Evolutionary conservation across 2,113 vertebrate genomes (phyloP), one percentile per base, ranked within the genome.

Genomic region (Erythrocercus mccallii): DNA sequence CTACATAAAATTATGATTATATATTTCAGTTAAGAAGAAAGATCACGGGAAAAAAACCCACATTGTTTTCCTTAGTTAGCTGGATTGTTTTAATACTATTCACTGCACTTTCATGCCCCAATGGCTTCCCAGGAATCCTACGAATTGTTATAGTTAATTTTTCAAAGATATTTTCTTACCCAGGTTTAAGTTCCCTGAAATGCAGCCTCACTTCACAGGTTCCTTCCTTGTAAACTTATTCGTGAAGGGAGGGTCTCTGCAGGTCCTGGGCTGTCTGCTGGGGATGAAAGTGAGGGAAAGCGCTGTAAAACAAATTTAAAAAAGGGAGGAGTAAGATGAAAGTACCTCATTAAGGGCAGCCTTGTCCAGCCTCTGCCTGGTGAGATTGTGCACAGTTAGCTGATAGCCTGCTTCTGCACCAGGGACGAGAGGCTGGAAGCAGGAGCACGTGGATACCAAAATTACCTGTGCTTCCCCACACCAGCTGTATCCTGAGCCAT

Each of bases 221-320:
- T 88, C 68, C 47, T 85, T 92, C 48, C 69, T 60, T 50, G 53
- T 90, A 86, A 97, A 84, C 19, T 71, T 96, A 68, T 95, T 95
- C 94, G 77, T 57, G 47, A 72, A 91, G 33, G 92, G 74, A 95
- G 90, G 83, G 51, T 88, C 80, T 90, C 88, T 9, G 4, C 31
- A 24, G 71, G 20, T 31, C 0, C 8, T 88, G 6, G 44, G 61
- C 38, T 88, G 73, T 71, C 87, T 93, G 82, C 81, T 79, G 24
- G 4, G 20, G 53, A 57, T 70, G 81, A 88, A 93, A 94, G 87
- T 72, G 69, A 92, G 66, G 54, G 74, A 96, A 92, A 97, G 74
- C 7, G 17, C 51, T 68, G 61, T 81, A 97, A 97, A 94, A 84
- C 92, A 95, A 93, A 95, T 79, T 89, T 82, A 81, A 97, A 97